Evolutionary conservation across 2,797 vertebrate species (phyloP), one percentile per base, ranked within the genome.

Genomic region (Sarcophilus harrisii): DNA sequence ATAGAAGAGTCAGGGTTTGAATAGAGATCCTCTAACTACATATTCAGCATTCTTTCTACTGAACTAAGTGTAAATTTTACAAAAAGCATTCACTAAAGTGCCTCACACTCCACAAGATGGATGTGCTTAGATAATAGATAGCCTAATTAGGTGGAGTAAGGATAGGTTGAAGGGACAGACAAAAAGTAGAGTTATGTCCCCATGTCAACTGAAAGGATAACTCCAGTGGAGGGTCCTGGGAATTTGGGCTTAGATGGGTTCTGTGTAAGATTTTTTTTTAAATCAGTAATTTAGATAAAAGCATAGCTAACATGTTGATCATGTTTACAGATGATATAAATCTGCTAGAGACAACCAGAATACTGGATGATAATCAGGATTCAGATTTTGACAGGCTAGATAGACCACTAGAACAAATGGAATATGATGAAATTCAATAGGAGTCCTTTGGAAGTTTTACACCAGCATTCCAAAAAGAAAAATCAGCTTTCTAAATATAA

Each of bases 1-100:
- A 57, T 3, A 3, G 4, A 27, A 57, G 55, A 87, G 66, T 0
- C 11, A 29, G 29, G 0, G 38, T 5, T 3, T 24, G 28, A 14
- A 12, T 4, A n/a, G 60, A 92, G 55, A 55, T 16, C 27, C 4
- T 57, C 49, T 52, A 52, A 91, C 3, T 45, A 58, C 60, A 54
- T 57, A 58, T 54, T 73, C n/a, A 73, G 2, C 38, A 81, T 45
- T 45, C 6, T 45, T 81, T 81, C 21, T 81, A 45, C 38, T 81
- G 9, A 45, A 81, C 12, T 27, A 11, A 38, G 66, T 5, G 0
- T 73, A 81, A 81, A 38, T 24, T 45, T 81, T 45, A 81, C 18
- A 45, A 81, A 81, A 45, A 45, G 1, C 73, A 81, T 81, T 73
- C 45, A 9, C 1, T 45, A 24, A 81, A 81, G 21, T 81, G 13